A percentile compares a stretch with the other conserved stretches of the same genome.
These are phyloP conservation scores for Melanotaenia duboulayi DNA, from an alignment of 2,113 vertebrate species.

Conservation along the genomic window DNA sequence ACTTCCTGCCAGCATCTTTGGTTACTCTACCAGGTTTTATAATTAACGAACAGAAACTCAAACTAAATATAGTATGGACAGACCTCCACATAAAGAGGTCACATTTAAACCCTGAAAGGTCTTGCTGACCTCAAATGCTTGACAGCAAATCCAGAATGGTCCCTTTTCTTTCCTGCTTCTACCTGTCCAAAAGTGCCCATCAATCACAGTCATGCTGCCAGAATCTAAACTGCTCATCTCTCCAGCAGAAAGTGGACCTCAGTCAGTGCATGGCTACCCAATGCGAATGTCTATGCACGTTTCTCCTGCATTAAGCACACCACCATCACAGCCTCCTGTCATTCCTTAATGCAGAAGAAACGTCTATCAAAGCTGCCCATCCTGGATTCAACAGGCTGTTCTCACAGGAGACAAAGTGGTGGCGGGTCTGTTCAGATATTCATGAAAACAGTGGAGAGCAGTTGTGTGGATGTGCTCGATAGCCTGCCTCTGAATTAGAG, in stretches of 20 bases:
- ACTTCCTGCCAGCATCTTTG: too few species aligned
- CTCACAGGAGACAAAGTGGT: constrained; percentile 21
- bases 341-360: constrained; percentile 28
- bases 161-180: too few species aligned
- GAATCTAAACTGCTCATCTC: constrained; percentile 3
- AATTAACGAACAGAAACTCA: too few species aligned
- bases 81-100: too few species aligned
- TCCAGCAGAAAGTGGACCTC: constrained; percentile 1
- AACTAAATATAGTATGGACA: too few species aligned
- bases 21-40: too few species aligned
- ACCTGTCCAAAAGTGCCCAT: too few species aligned
- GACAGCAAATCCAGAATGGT: too few species aligned
- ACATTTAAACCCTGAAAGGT: too few species aligned
- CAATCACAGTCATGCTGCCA: too few species aligned
- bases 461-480: constrained; percentile 49
- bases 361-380: constrained; percentile 29
- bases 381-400: constrained; percentile 41
- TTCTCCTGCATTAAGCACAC: constrained; percentile 17
- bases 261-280: not conserved
- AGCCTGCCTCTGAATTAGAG: constrained; percentile 50
- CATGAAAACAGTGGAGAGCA: constrained; percentile 53
- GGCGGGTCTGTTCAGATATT: constrained; percentile 64
- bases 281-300: constrained; percentile 3
- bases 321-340: not conserved
- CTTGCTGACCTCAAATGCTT: too few species aligned